Percentiles rank a stretch among this genome's conserved stretches.
Evolutionary conservation across 2,797 vertebrate genomes (phyloP).

Genomic region (Pantherophis vulpinus): DNA sequence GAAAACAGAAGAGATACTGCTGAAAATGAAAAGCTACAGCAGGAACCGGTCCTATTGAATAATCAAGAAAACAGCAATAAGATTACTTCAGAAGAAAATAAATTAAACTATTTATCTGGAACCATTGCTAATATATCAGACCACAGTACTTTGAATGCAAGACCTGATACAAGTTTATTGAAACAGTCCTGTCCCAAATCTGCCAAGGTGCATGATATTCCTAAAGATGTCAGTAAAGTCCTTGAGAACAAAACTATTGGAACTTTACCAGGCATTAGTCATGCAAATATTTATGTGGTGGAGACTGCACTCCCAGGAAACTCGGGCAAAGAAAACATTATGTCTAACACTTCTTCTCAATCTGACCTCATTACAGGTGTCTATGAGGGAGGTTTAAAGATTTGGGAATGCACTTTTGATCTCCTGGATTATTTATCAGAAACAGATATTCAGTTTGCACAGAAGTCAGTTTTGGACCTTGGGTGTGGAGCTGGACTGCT

Average conservation of each 20-base stretch:
- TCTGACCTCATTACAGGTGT: constrained; percentile 93
- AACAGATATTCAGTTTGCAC: constrained; percentile 74
- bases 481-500: constrained; percentile 92
- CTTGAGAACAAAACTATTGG: constrained; percentile 67
- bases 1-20: constrained; percentile 8
- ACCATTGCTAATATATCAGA: background rate
- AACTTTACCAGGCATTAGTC: constrained; percentile 26
- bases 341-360: constrained; percentile 74
- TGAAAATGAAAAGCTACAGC: background rate
- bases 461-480: constrained; percentile 85
- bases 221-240: constrained; percentile 56
- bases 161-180: background rate
- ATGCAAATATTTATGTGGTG: constrained; percentile 29
- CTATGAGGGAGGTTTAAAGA: constrained; percentile 96
- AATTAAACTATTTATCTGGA: background rate
- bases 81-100: constrained; percentile 12
- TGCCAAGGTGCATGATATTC: constrained; percentile 67
- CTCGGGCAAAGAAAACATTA: constrained; percentile 69
- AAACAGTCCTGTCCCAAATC: constrained; percentile 26
- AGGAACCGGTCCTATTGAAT: constrained; percentile 14
- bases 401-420: constrained; percentile 98
- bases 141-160: background rate
- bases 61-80: constrained; percentile 8
- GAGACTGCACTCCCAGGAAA: constrained; percentile 42
- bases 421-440: constrained; percentile 81